These are phyloP conservation scores for Cyanoramphus novaezelandiae DNA, from an alignment of 2,113 vertebrate genomes.

Conservation along the genomic window DNA sequence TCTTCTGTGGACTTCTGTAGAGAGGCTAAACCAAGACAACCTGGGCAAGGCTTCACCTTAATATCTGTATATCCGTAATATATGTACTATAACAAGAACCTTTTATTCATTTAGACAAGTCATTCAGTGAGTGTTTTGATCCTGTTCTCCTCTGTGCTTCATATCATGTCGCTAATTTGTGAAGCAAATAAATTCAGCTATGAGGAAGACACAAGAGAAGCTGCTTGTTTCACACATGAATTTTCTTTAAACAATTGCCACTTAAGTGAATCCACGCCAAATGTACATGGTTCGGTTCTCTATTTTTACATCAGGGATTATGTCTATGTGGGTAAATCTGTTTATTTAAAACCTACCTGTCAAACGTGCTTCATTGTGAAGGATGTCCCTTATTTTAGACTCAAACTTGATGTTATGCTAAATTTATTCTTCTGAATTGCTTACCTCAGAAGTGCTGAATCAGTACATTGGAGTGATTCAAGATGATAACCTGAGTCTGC, in stretches of 20 bases:
- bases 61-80: background rate
- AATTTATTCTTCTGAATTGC: conserved; percentile 35
- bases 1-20: background rate
- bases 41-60: background rate
- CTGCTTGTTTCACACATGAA: background rate
- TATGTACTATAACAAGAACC: background rate
- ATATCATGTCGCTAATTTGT: background rate
- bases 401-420: background rate
- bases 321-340: background rate
- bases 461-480: background rate
- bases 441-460: conserved; percentile 11
- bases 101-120: background rate
- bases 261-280: background rate
- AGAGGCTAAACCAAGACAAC: background rate
- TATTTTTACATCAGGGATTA: background rate
- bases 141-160: background rate
- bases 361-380: background rate
- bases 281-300: background rate
- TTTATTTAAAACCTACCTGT: background rate
- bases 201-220: background rate
- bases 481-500: background rate
- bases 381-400: conserved; percentile 5
- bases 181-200: background rate
- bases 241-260: background rate
- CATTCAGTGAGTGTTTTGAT: background rate